These are phyloP conservation scores for Rhinolophus sinicus DNA, from an alignment of 2,113 vertebrate genomes.

Conservation along the genomic window DNA sequence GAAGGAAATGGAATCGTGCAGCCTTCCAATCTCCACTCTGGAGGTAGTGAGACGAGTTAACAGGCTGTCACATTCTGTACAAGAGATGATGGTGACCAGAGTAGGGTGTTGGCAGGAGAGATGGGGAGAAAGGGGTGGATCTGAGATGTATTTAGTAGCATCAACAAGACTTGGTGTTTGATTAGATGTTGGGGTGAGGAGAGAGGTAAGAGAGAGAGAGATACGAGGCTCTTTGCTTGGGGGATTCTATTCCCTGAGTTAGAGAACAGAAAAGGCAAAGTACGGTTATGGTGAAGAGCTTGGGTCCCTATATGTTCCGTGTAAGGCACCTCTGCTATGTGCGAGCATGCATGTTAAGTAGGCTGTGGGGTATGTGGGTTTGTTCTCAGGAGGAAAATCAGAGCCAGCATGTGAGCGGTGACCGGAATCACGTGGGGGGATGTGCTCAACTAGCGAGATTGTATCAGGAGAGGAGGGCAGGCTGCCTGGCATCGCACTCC, in stretches of 20 bases:
- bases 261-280: neutral
- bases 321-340: neutral
- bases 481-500: no score
- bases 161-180: neutral
- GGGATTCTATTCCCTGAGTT: neutral
- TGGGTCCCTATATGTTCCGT: neutral
- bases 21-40: neutral
- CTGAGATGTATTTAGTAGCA: neutral
- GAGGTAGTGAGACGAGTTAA: neutral
- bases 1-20: neutral
- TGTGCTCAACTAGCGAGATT: neutral
- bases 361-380: neutral
- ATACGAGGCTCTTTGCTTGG: neutral
- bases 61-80: neutral
- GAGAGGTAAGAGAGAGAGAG: neutral
- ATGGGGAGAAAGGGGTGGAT: neutral
- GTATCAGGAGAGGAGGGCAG: neutral
- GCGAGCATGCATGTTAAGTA: neutral
- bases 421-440: neutral
- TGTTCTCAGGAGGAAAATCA: neutral
- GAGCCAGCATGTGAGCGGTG: neutral
- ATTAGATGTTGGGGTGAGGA: neutral
- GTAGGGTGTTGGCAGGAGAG: neutral
- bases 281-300: neutral
- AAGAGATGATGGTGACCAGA: neutral